Percentiles rank a stretch among this genome's conserved stretches.
These are phyloP conservation scores for Bovichtus variegatus DNA, from an alignment of 2,797 vertebrate species.

Conservation along the genomic window DNA sequence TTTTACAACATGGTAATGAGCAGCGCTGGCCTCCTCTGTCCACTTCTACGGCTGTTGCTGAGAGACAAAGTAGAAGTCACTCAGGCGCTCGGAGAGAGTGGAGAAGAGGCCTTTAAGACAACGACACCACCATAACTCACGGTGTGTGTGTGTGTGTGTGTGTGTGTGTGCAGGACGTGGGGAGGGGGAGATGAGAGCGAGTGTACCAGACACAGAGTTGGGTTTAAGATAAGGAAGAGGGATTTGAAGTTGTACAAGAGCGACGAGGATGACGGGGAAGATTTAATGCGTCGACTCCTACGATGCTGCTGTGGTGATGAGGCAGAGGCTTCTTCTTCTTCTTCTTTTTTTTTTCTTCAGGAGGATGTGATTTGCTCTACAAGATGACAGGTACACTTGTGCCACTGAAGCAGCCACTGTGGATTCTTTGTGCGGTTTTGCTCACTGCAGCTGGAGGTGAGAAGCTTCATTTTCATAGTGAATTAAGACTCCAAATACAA, in stretches of 20 bases:
- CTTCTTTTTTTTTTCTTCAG: no score
- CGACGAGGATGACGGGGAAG: background rate
- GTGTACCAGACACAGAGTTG: no score
- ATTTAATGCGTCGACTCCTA: no score
- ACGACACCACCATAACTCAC: conserved; percentile 74
- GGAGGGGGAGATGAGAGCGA: background rate
- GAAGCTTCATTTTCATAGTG: conserved; percentile 13
- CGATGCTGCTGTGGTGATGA: background rate
- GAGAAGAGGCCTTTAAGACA: conserved; percentile 61
- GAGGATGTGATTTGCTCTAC: background rate
- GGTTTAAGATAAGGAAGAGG: background rate
- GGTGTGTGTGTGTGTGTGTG: no score
- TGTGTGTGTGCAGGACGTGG: conserved; percentile 13
- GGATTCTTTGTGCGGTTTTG: conserved; percentile 52
- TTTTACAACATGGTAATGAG: conserved; percentile 84
- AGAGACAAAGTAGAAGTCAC: conserved; percentile 82
- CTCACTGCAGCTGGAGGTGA: conserved; percentile 60
- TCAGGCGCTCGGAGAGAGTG: conserved; percentile 57
- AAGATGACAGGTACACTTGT: conserved; percentile 35
- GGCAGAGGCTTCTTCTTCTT: background rate
- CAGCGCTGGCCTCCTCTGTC: conserved; percentile 59
- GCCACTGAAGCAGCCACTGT: conserved; percentile 18
- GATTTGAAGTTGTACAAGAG: background rate
- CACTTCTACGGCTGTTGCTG: conserved; percentile 76
- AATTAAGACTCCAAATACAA: background rate